Percentiles rank a stretch among this genome's conserved stretches.
Conservation (phyloP, 2,888 invertebrate genomes). For the Caenorhabditis becei region DNA sequence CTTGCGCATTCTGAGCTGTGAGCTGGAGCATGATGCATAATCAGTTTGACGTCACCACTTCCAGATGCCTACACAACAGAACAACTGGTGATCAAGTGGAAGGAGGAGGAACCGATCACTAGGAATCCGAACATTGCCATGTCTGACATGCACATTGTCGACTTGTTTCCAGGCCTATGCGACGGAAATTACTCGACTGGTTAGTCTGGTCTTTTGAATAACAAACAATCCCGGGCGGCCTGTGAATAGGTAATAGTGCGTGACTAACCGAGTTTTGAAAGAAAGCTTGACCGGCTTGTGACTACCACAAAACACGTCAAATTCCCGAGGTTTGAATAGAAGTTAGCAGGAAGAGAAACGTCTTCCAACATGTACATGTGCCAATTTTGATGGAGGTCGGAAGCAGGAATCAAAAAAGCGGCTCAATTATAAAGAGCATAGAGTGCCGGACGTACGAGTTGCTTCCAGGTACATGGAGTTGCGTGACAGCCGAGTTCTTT, state of each 20-base stretch:
- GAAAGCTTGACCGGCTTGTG: constrained; percentile 42
- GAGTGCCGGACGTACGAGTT: constrained; percentile 6
- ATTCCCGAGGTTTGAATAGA: constrained; percentile 26
- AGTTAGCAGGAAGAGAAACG: constrained; percentile 19
- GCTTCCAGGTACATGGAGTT: constrained; percentile 83
- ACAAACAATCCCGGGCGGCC: constrained; percentile 35
- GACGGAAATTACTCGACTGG: constrained; percentile 81
- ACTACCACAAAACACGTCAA: constrained; percentile 36
- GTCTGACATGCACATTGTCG: constrained; percentile 81
- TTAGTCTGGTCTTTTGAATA: constrained; percentile 46
- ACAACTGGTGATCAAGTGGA: constrained; percentile 79
- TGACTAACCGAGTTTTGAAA: constrained; percentile 56
- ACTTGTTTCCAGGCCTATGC: constrained; percentile 77
- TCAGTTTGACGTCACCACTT: constrained; percentile 61
- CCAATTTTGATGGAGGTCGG: constrained; percentile 55
- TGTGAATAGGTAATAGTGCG: constrained; percentile 61
- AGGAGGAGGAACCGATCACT: constrained; percentile 76
- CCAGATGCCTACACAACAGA: constrained; percentile 81
- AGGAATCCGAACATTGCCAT: constrained; percentile 79
- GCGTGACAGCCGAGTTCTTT: constrained; percentile 84
- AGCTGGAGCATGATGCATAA: constrained; percentile 61
- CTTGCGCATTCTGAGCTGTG: constrained; percentile 81
- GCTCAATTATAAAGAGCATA: constrained; percentile 57
- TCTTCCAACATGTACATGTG: constrained; percentile 25
- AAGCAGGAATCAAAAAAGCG: constrained; percentile 52